phyloP scores from a whole-genome alignment of 2,113 vertebrate species.

The Silurus asotus region DNA sequence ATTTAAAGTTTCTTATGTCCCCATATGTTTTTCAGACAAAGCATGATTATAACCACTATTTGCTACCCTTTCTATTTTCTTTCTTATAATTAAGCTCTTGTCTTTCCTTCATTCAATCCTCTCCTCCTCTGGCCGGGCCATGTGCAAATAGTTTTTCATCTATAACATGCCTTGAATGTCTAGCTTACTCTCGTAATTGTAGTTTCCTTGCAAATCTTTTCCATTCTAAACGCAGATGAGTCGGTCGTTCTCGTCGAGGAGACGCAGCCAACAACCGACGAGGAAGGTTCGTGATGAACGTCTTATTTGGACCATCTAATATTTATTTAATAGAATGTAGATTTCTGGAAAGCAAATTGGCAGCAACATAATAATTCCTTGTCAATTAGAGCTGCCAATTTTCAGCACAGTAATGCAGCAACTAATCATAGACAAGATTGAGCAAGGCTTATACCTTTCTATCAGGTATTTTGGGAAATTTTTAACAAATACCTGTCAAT shows the following conservation, averaged over 20 bases:
- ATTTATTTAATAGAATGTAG: background rate
- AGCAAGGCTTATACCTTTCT: background rate
- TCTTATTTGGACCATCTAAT: background rate
- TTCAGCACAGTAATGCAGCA: background rate
- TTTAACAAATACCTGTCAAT: background rate
- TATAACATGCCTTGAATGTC: slow-evolving; percentile 71
- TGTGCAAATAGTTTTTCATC: slow-evolving; percentile 73
- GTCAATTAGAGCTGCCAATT: background rate
- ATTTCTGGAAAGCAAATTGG: background rate
- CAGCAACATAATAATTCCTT: background rate
- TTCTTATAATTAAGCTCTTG: background rate
- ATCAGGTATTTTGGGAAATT: background rate
- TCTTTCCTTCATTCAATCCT: slow-evolving; percentile 24
- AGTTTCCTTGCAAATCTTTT: slow-evolving; percentile 99
- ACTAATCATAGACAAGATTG: background rate
- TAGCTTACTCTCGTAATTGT: slow-evolving; percentile 91
- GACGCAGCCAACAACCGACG: slow-evolving; percentile 84
- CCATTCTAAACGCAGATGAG: slow-evolving; percentile 99
- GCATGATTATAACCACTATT: slow-evolving; percentile 14
- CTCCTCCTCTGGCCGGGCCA: slow-evolving; percentile 72
- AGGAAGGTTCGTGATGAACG: slow-evolving; percentile 84
- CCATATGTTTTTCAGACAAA: background rate
- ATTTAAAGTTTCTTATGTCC: background rate
- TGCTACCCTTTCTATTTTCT: background rate
- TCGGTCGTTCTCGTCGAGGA: slow-evolving; percentile 81